These are phyloP conservation scores for Sylvia atricapilla DNA, from an alignment of 2,113 vertebrate genomes.

Conservation along the genomic window DNA sequence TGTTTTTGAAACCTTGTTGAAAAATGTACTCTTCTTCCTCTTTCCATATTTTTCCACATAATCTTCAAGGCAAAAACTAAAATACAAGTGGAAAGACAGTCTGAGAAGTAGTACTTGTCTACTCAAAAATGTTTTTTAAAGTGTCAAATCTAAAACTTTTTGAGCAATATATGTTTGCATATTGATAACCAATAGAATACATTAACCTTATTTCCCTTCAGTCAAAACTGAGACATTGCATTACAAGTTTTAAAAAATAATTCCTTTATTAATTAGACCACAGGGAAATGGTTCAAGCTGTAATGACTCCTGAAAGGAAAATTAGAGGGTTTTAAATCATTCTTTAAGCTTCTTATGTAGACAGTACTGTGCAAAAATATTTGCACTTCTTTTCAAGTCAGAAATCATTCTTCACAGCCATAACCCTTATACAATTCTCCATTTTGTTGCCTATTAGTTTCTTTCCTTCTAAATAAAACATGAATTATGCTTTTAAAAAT, in stretches of 20 bases:
- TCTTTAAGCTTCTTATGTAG: background rate
- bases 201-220: background rate
- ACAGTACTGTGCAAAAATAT: background rate
- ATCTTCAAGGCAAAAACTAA: background rate
- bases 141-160: background rate
- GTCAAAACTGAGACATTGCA: background rate
- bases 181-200: background rate
- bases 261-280: background rate
- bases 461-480: background rate
- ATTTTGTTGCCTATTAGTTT: background rate
- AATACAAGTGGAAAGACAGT: background rate
- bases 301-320: background rate
- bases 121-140: background rate
- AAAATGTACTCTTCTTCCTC: background rate
- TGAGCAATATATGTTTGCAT: background rate
- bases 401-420: background rate
- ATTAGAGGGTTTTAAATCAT: background rate
- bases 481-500: background rate
- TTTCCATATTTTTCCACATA: background rate
- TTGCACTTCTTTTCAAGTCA: background rate
- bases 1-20: background rate
- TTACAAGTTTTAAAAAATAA: background rate
- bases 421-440: background rate
- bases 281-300: background rate
- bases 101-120: background rate